Evolutionary conservation across 1,140 invertebrate genomes (phyloP).

Genomic region (Temnothorax nylanderi): DNA sequence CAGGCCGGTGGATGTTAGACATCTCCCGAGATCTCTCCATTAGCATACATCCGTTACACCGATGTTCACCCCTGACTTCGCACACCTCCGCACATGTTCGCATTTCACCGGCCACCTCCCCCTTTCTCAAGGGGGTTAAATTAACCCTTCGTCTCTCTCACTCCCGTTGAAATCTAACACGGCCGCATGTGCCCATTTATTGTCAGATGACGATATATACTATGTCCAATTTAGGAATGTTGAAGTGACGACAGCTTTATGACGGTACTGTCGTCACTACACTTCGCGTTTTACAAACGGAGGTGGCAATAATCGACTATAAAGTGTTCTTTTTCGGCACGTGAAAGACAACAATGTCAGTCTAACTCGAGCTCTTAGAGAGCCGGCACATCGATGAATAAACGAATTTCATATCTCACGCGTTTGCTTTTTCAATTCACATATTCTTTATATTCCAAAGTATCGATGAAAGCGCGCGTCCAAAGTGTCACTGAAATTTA

Average conservation of each 20-base stretch:
- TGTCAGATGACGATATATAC: not conserved
- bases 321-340: not conserved
- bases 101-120: not conserved
- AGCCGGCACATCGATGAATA: not conserved
- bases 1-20: conserved; percentile 76
- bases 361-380: not conserved
- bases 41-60: conserved; percentile 80
- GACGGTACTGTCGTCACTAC: not conserved
- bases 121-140: conserved; percentile 67
- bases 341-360: not conserved
- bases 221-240: conserved; percentile 30
- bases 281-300: not conserved
- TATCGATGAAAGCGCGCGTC: not conserved
- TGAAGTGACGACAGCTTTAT: not conserved
- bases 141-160: conserved; percentile 69
- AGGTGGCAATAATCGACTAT: not conserved
- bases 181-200: conserved; percentile 36
- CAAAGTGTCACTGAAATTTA: conserved; percentile 36
- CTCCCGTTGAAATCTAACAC: conserved; percentile 51
- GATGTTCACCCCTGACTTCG: conserved; percentile 76
- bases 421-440: not conserved
- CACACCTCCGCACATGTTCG: conserved; percentile 60
- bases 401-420: not conserved
- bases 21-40: conserved; percentile 80
- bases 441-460: not conserved